These are phyloP conservation scores for Urechis unicinctus DNA, from an alignment of 2,888 invertebrate genomes.

Conservation along the genomic window DNA sequence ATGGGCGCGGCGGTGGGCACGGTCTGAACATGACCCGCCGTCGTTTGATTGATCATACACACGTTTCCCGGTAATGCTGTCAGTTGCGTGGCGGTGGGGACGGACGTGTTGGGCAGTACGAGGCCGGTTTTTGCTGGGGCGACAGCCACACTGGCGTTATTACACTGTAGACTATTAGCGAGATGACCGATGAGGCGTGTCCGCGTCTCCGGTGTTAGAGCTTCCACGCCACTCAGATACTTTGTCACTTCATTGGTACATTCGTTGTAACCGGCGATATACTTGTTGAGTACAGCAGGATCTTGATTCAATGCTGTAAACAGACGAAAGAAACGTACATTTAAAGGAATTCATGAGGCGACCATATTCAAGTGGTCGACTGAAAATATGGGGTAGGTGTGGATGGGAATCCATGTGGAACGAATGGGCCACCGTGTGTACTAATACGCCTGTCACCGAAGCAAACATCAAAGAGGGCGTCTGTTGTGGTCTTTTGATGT, in stretches of 20 bases:
- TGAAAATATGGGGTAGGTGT: background rate
- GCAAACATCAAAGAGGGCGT: too few species aligned
- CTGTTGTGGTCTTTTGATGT: too few species aligned
- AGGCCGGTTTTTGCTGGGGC: background rate
- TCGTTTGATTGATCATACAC: conserved; percentile 4
- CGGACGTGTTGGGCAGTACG: background rate
- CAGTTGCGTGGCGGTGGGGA: conserved; percentile 7
- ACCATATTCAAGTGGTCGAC: too few species aligned
- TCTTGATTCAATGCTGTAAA: too few species aligned
- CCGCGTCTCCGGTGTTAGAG: conserved; percentile 29
- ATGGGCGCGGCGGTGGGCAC: conserved; percentile 4
- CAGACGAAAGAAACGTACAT: conserved; percentile 2
- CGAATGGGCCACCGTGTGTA: too few species aligned
- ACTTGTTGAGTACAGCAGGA: conserved; percentile 14
- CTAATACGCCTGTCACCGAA: too few species aligned
- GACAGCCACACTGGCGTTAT: background rate
- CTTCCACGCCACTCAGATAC: conserved; percentile 33
- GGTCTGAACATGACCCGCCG: too few species aligned
- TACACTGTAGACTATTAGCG: conserved; percentile 25
- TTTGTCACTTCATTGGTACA: conserved; percentile 42
- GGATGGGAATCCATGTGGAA: background rate
- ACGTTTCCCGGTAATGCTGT: conserved; percentile 3
- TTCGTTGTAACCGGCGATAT: conserved; percentile 26
- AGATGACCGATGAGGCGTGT: conserved; percentile 31
- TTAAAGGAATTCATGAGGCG: too few species aligned